Base-by-base conservation (phyloP, 2,797 vertebrate species). In the Decapterus maruadsi region DNA sequence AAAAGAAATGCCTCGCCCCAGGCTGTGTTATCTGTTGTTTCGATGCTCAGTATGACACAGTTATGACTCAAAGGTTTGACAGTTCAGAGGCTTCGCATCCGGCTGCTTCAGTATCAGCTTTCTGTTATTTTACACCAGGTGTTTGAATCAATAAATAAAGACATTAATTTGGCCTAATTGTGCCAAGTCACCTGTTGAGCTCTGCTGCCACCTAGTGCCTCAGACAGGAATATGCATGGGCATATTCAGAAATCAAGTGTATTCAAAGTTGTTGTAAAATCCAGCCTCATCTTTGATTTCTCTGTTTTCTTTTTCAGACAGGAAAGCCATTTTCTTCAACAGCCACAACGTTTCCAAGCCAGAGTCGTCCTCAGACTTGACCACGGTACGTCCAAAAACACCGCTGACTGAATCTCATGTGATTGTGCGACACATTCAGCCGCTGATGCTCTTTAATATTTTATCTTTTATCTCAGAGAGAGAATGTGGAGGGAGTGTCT, bases 321-420 rank as follows among this genome's bases (percentile, higher is more conserved):
- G 97, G 79, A 96, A 97, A 96, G 96, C 97, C 56, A 99, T 99
- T 94, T 99, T 98, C 94, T 99, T 99, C 94, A 99, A 99, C 94
- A 99, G 98, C 91, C 98, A 99, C 95, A 97, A 99, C 11, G 98
- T 99, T 82, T 99, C 98, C 66, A 99, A 99, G 89, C 98, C 98
- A 0, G 98, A 99, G 90, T 99, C 98, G 0, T 99, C 98, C 13
- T 99, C 98, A 1, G 94, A 97, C 81, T 91, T 99, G 92, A 99
- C 97, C 46, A 97, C 96, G 75, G 98, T 99, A 95, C 77, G 96
- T 96, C 75, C 31, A 42, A 17, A 17, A 46, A 20, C 11, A 17
- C 43, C 60, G 5, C n/a, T 0, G 1, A 46, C 46, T 0, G 16
- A 22, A 19, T 10, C 8, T 2, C 0, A 0, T 2, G 19, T 8